Percentiles rank a stretch among this genome's conserved stretches.
These are phyloP conservation scores for Euwallacea similis DNA, from an alignment of 1,140 invertebrate genomes.

Conservation along the genomic window DNA sequence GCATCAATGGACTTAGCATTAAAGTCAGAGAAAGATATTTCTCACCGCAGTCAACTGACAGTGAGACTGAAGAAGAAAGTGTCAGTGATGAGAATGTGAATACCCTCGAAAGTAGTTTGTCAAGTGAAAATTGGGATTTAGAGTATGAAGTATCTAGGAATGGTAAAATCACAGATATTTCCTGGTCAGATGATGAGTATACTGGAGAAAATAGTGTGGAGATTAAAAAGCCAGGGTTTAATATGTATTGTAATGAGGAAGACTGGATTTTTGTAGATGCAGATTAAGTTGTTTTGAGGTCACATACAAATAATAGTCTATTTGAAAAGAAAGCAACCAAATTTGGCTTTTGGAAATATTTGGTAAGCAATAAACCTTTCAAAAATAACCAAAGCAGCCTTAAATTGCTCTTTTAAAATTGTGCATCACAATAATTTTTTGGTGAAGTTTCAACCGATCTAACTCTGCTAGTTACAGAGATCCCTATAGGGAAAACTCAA, in stretches of 20 bases:
- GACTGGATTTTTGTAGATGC: conserved; percentile 33
- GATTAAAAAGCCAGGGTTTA: not conserved
- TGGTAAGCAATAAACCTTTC: too few relatives aligned
- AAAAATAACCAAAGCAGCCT: too few relatives aligned
- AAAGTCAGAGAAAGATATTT: not conserved
- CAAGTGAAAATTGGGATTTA: conserved; percentile 27
- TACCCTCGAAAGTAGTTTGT: not conserved
- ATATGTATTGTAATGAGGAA: conserved; percentile 14
- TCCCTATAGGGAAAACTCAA: too few relatives aligned
- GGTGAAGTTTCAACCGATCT: too few relatives aligned
- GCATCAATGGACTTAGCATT: not conserved
- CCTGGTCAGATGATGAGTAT: conserved; percentile 30
- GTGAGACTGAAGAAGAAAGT: conserved; percentile 17
- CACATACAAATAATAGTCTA: too few relatives aligned
- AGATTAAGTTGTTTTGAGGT: conserved; percentile 20
- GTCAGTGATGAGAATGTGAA: not conserved
- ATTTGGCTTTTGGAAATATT: too few relatives aligned
- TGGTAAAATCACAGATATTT: conserved; percentile 13
- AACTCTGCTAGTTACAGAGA: too few relatives aligned
- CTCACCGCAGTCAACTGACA: not conserved
- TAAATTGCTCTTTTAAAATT: too few relatives aligned
- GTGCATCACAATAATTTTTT: too few relatives aligned
- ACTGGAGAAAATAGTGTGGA: conserved; percentile 1
- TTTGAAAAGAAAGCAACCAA: too few relatives aligned
- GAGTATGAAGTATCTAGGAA: conserved; percentile 6